Base-by-base conservation (phyloP, 2,888 invertebrate species). In the Branchellion lobata region DNA sequence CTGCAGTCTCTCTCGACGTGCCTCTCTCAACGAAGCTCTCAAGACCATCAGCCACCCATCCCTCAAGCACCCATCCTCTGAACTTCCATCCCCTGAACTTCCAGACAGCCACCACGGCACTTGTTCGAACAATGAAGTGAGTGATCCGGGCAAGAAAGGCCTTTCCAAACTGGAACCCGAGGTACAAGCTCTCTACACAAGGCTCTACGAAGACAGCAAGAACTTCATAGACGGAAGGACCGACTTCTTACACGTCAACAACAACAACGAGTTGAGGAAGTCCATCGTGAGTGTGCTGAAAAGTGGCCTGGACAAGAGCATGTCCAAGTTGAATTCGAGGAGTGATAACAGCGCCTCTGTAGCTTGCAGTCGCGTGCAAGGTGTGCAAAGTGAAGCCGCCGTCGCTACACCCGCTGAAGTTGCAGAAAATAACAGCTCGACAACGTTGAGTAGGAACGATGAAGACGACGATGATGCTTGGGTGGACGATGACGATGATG, bases 401-500 rank as follows among this genome's bases (percentile, higher is more conserved):
- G n/a, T n/a, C n/a, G n/a, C n/a, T n/a, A n/a, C n/a, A n/a, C n/a
- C n/a, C n/a, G n/a, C n/a, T n/a, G n/a, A n/a, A n/a, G n/a, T n/a
- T n/a, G n/a, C n/a, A n/a, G n/a, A n/a, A n/a, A n/a, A n/a, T 8
- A 47, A 47, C 47, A 18, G 11, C 18, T 8, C 8, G 8, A 18
- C 8, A 47, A 18, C 18, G 47, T 47, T 18, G 47, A 47, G 18
- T 47, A 47, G 18, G 11, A 47, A 47, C 47, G 47, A 47, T 47
- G 47, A 47, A 8, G 8, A 8, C 8, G 11, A 8, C 47, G 11
- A 8, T 14, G 11, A 47, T 14, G 8, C 47, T 18, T 14, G 40
- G 40, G 40, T 5, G 5, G 31, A 14, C 31, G 73, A 73, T 73
- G 77, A 77, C 18, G 77, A 77, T 8, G 77, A 77, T 34, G 77